Base-by-base conservation (phyloP, 92 coral and sea anemone genomes). In the Epizoanthus fatuus region DNA sequence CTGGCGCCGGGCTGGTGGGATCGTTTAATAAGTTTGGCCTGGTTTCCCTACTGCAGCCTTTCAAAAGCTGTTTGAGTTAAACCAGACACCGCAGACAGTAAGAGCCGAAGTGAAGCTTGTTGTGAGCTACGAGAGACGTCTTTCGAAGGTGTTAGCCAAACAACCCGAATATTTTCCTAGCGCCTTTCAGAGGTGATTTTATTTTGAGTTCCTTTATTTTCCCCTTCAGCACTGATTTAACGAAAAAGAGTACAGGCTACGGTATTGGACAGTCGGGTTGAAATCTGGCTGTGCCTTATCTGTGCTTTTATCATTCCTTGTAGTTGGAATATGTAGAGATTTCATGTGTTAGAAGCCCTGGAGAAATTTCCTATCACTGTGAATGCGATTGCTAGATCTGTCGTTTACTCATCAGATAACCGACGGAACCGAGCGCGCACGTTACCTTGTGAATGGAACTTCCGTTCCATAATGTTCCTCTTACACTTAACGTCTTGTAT, bases 1-100 rank as follows among this genome's bases (percentile, higher is more conserved):
- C 88, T 81, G 98, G 98, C 98, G 98, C 98, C 98, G 89, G 82
- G 88, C 93, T 84, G 93, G 94, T 91, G 94, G 92, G 91, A 84
- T 86, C 93, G 90, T 74, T 87, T 80, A 87, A 87, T 88, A 91
- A 87, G 91, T 90, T 72, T 82, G 80, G 92, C 83, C 95, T 89
- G 98, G 96, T 84, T 89, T 91, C 95, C 94, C 84, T 93, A 90
- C 98, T 91, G 90, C 69, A 86, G 90, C 92, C 96, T 94, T 92
- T 94, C 98, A 92, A 92, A 87, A 82, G 87, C 82, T 94, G 95
- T 89, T 90, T 94, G 98, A 92, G 86, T 89, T 74, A 81, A 94
- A 87, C 95, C 98, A 94, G 98, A 94, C 95, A 90, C 90, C 92
- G 84, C 94, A 84, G 59, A 92, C 73, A 87, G 77, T 85, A 86